Base-by-base conservation (phyloP, 2,113 vertebrate species). In the Lasiurus cinereus region DNA sequence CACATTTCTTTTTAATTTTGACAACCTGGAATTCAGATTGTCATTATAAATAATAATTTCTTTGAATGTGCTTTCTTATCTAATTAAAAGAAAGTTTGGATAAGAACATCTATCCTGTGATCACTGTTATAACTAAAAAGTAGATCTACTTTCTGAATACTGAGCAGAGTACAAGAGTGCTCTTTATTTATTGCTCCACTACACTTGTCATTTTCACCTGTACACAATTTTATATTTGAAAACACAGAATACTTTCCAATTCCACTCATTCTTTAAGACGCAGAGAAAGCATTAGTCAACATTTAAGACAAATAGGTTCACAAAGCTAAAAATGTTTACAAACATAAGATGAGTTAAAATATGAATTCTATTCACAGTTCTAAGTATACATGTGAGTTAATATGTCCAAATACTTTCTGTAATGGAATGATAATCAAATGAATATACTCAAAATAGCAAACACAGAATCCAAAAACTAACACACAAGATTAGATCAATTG, bases 281-380 rank as follows among this genome's bases (percentile, higher is more conserved):
- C 56, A 83, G 19, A 93, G 43, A 91, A 93, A 90, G 12, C n/a
- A 76, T 29, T 82, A 79, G 66, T 31, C 64, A 95, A 82, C 12
- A 93, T 2, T 86, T 24, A 95, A 76, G 31, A 70, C 9, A 64
- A 95, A 92, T n/a, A 33, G 48, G 43, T 78, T 83, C 50, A 76
- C 39, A 73, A 19, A 62, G 24, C 27, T 48, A 50, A 54, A 62
- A 83, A 89, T 70, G 21, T 64, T 74, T 73, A 59, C 48, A 94
- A 94, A 85, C 54, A 31, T 91, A 88, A 84, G 78, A 59, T 69
- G 66, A 31, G 3, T 21, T 36, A 70, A 91, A 93, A 96, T 24
- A 88, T 27, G 52, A 87, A 72, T 36, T 83, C 56, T 43, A 54
- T 11, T 95, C 39, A 95, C 59, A 94, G 67, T 85, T 92, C 8